Conservation (phyloP, 2,888 invertebrate species). For the Oxytorus armatus region DNA sequence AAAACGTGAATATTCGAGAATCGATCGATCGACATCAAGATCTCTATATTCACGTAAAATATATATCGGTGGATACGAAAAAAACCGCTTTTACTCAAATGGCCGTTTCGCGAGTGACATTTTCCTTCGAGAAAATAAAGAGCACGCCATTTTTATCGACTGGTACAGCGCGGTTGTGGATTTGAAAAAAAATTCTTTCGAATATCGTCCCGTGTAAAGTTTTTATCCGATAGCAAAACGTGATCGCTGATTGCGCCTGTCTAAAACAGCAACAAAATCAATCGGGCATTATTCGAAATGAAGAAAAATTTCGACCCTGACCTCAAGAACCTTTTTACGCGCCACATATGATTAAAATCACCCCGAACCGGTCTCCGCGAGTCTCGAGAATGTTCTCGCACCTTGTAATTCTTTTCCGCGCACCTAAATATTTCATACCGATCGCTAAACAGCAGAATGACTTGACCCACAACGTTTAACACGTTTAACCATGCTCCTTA, state of each 20-base stretch:
- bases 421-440: not conserved
- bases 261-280: too few species aligned
- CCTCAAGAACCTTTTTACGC: not conserved
- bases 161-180: too few species aligned
- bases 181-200: conserved; percentile 5
- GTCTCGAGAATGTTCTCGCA: not conserved
- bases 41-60: not conserved
- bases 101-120: conserved; percentile 29
- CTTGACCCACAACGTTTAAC: not conserved
- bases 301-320: not conserved
- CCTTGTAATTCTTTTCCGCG: too few species aligned
- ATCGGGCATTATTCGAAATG: not conserved
- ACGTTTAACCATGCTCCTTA: not conserved
- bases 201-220: not conserved
- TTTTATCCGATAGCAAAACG: too few species aligned
- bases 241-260: not conserved
- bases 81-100: conserved; percentile 31
- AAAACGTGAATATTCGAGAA: conserved; percentile 18
- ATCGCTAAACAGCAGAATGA: not conserved
- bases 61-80: not conserved
- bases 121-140: conserved; percentile 7
- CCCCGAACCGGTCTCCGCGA: not conserved
- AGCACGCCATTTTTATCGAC: conserved; percentile 43
- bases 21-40: conserved; percentile 20
- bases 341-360: not conserved